Base-by-base conservation (phyloP, 2,113 vertebrate species). In the Larimichthys crocea region DNA sequence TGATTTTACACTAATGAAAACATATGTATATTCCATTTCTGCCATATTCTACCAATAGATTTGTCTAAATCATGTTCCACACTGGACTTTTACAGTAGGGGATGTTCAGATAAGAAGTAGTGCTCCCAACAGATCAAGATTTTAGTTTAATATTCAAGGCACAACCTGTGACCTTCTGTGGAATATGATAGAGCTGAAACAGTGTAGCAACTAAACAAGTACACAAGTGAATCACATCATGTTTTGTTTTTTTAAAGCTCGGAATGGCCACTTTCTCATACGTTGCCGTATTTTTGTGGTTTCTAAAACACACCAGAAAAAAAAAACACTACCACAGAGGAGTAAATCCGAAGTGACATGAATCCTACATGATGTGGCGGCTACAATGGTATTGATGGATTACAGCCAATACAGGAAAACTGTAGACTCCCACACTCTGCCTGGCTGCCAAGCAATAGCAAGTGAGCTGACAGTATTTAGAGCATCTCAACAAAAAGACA, bases 401-500 rank as follows among this genome's bases (percentile, higher is more conserved):
- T 79, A 69, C 74, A 82, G 77, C 76, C 70, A 84, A 62, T 48
- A 26, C 61, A 66, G 55, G 59, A 83, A 66, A 65, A 83, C 48
- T 80, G 74, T 0, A 50, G 24, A 70, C 80, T 75, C 78, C 82
- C 80, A 85, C 86, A 53, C 69, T 31, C 62, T 44, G 74, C 82
- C 48, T 26, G 19, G 20, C 81, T 81, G 75, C 78, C 76, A 69
- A 69, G 78, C 74, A 79, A 82, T 15, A 89, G 67, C 71, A 82
- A 84, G 9, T 35, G 63, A 83, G 62, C 73, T 40, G 31, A 77
- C 76, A 71, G 70, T 67, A 85, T 84, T 84, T 70, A 74, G 82
- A 29, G 56, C 70, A 67, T 67, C 56, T 85, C 44, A 67, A 57
- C 46, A 40, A 76, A 40, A 87, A 68, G 66, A 74, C 49, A 53